Base-by-base conservation (phyloP, 2,888 invertebrate genomes). In the Zelleria hepariella region DNA sequence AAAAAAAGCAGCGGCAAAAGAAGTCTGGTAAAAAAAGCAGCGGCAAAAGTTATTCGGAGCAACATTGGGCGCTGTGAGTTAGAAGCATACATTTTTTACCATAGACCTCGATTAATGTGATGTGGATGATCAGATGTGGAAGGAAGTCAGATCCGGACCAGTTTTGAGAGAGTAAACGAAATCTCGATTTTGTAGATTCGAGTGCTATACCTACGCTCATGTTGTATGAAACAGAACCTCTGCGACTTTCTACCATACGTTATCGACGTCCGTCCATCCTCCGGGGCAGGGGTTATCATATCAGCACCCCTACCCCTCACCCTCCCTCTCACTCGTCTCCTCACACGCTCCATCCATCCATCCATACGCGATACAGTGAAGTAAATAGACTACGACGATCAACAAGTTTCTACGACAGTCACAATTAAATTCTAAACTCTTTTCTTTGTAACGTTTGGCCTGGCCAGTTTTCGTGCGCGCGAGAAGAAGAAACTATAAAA, bases 261-360 rank as follows among this genome's bases (percentile, higher is more conserved):
- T 42, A 42, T 42, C 32, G 32, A 42, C 63, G 59, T 60, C 67
- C 63, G 59, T 60, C 67, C 78, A 80, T 82, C 81, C 84, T 83
- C 82, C 78, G 80, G 68, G 70, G 69, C 74, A 70, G 77, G 67
- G 86, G 86, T 86, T 86, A 86, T 86, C 86, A 66, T 86, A 86
- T 86, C 86, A 66, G 64, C 67, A 62, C 73, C 75, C 25, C 48
- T 21, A 18, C 25, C 59, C 47, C 26, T 18, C 70, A 72, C 73
- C 73, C 72, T 69, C 72, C 74, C 63, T 60, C 57, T 66, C 63
- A 64, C 67, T 67, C 67, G 71, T 71, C 76, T 74, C 72, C 76
- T 72, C 69, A 64, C 71, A 68, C 68, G 67, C 67, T 67, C 55
- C 70, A 68, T 70, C 68, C 71, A 66, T 70, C 68, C 66, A 62